Conservation (phyloP, 2,888 invertebrate species). For the Electrophaes corylata region DNA sequence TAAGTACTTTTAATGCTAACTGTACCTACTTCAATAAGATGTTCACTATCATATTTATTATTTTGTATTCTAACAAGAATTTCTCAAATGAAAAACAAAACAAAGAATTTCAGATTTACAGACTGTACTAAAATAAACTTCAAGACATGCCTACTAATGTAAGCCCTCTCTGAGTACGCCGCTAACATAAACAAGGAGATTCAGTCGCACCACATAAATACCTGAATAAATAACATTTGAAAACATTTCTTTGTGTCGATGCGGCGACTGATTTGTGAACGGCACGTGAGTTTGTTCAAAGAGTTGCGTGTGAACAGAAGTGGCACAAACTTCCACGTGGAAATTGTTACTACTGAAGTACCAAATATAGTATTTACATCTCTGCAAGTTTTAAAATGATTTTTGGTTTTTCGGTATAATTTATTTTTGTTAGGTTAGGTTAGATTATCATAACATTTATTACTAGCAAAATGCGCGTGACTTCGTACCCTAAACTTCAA, state of each 20-base stretch:
- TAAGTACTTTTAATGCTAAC: too few species aligned
- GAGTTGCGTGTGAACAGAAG: constrained; percentile 23
- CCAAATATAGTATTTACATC: too few species aligned
- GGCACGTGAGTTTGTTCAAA: constrained; percentile 39
- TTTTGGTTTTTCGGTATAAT: too few species aligned
- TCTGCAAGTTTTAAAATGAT: too few species aligned
- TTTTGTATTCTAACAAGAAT: not conserved
- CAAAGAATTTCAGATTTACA: constrained; percentile 1
- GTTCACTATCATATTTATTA: not conserved
- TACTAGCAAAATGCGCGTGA: too few species aligned
- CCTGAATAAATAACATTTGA: constrained; percentile 70
- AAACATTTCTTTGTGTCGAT: constrained; percentile 74
- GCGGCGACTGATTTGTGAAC: constrained; percentile 79
- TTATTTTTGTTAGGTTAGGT: too few species aligned
- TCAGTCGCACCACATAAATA: constrained; percentile 50
- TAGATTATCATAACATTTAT: too few species aligned
- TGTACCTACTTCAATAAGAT: too few species aligned
- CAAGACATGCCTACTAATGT: constrained; percentile 23
- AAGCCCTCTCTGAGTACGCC: constrained; percentile 18
- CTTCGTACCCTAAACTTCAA: too few species aligned
- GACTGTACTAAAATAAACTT: constrained; percentile 20
- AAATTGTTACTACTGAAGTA: too few species aligned
- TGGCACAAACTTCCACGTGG: not conserved
- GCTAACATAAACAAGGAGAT: constrained; percentile 35
- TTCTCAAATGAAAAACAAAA: constrained; percentile 2